A percentile compares a stretch with the other conserved stretches of the same genome.
Evolutionary conservation across 2,888 invertebrate genomes (phyloP).

Genomic region (Congeria kusceri): DNA sequence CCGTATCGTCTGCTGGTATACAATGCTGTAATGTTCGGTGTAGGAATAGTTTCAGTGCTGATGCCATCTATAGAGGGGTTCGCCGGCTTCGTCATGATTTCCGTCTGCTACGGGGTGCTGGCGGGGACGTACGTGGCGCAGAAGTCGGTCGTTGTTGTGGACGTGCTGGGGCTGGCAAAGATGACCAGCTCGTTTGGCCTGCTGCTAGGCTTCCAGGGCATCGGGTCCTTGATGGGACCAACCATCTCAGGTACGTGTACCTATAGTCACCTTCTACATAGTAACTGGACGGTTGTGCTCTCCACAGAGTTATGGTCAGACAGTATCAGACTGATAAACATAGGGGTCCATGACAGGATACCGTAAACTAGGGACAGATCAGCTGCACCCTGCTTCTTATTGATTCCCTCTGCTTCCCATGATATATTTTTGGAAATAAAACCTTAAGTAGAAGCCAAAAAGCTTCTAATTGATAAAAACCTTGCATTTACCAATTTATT

Average conservation of each 20-base stretch:
- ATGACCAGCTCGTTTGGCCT: constrained; percentile 77
- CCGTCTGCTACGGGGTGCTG: constrained; percentile 67
- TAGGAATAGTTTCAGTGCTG: constrained; percentile 61
- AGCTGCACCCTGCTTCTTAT: no score
- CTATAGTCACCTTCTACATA: no score
- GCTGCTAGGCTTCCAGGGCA: constrained; percentile 75
- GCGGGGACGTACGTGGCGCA: constrained; percentile 75
- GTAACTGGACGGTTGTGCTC: no score
- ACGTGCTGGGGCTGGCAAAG: constrained; percentile 73
- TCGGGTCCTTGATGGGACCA: constrained; percentile 77
- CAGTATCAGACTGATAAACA: background rate
- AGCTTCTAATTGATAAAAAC: no score
- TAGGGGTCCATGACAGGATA: background rate
- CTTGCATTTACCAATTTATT: no score
- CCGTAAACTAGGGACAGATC: no score
- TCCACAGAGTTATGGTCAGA: no score
- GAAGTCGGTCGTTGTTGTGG: constrained; percentile 74
- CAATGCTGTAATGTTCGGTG: constrained; percentile 65
- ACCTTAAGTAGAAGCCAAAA: no score
- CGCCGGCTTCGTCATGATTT: constrained; percentile 61
- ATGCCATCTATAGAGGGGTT: constrained; percentile 66
- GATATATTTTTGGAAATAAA: no score
- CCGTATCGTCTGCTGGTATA: constrained; percentile 65
- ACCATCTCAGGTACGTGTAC: constrained; percentile 71
- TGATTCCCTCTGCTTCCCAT: no score